Base-by-base conservation (phyloP, 2,113 vertebrate genomes). In the Brachirus orientalis region DNA sequence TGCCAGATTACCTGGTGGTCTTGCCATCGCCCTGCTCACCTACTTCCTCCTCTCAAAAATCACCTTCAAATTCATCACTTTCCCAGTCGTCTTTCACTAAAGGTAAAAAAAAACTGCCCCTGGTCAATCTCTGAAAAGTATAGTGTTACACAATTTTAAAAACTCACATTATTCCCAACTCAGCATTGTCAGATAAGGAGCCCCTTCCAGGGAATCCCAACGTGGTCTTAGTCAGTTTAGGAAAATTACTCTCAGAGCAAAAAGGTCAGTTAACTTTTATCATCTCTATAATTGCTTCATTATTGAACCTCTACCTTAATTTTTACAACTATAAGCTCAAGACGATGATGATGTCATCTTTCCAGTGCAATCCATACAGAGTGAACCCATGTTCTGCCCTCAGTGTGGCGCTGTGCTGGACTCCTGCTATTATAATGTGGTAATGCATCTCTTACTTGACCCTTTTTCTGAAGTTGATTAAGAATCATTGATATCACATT, bases 181-280 rank as follows among this genome's bases (percentile, higher is more conserved):
- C 36, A 82, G 71, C 41, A 47, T 38, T 65, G 44, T 38, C 40
- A 33, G 79, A 90, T 56, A 83, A 69, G 6, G 67, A 37, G 4
- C 74, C 63, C 10, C 81, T 93, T 45, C 75, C 66, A 4, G 92
- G 92, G 35, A 92, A 93, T 70, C 92, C 91, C 9, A 93, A 93
- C 0, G 87, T 93, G 45, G 74, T 93, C 50, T 90, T 92, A 14
- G 69, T 92, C 68, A 88, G 83, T 77, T 78, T 93, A 72, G 89
- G 88, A 20, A 89, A 80, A 68, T 50, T 93, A 43, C 61, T 92
- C 22, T 75, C 81, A 37, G 88, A 90, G 47, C 80, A 88, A 63
- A 85, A 46, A 50, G 82, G 90, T 92, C 63, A 68, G 87, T 63
- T 56, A 54, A 69, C 20, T 44, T 76, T 73, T 43, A 54, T 54